Evolutionary conservation across 2,888 invertebrate species (phyloP), one percentile per base, ranked within the genome.

Genomic region (Leptinotarsa rubiginosa): DNA sequence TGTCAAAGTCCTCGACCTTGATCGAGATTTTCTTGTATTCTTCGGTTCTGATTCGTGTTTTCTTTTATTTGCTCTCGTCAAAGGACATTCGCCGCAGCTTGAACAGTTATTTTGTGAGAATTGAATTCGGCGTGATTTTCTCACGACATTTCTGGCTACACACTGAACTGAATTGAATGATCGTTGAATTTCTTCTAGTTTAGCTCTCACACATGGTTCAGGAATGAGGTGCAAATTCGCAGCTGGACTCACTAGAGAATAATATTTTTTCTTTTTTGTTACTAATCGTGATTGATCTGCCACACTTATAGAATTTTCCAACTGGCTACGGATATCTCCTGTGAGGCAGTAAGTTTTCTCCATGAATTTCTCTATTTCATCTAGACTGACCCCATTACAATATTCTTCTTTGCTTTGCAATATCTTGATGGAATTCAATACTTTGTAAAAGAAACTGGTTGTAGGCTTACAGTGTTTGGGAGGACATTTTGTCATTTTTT

Each of bases 401-500:
- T 79, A 76, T 22, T 74, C 73, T 15, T 77, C 74, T 13, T 52
- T 74, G 47, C 73, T 75, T 47, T 80, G 80, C 4, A 83, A 75
- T 12, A 75, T 73, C 68, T 82, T 81, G n/a, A 83, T 75, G 10
- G 79, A 75, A 4, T 78, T 41, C 62, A 83, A 70, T 13, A 83
- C 78, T 77, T 82, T 81, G 70, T 79, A 81, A 18, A 83, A 77
- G 62, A 81, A 77, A 74, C 82, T 82, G 47, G 80, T 81, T 18
- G 66, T 76, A 18, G 59, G 22, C 47, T 68, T 77, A 66, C 72
- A 74, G 18, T 50, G 22, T 15, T 50, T 73, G 59, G 75, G 72
- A 22, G 67, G 64, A 66, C 78, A 79, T 75, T 73, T 78, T 74
- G 75, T 76, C 78, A 78, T 79, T 71, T 77, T 79, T 68, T 68